Evolutionary conservation across 2,797 vertebrate species (phyloP), one percentile per base, ranked within the genome.

Genomic region (Heteromormyrus szaboi): DNA sequence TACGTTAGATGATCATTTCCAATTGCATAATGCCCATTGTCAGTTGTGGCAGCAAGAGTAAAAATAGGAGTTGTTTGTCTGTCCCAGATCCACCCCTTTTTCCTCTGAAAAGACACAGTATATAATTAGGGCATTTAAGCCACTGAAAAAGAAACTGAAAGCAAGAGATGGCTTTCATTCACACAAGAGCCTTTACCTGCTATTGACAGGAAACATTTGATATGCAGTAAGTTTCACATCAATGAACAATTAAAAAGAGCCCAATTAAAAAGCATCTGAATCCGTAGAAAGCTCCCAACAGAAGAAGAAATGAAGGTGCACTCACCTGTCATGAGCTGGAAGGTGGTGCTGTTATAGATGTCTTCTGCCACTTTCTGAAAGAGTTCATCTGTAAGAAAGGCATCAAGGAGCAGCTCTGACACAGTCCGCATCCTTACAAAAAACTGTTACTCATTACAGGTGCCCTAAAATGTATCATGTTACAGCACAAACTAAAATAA

Each of bases 31-130:
- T 5, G 46, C 22, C 46, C 81, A 51, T 17, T 51, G 46, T 96
- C 95, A 99, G 96, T 98, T 97, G 93, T 98, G 97, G 93, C 98
- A 99, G 93, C 98, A 99, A 93, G 95, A 95, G 95, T 97, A 99
- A 91, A 98, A 96, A 93, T 97, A 97, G 0, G 97, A 94, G 53
- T 97, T 93, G 90, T 96, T 97, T 95, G 97, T 98, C 95, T 97
- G 97, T 91, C 92, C 92, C 93, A 99, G 91, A 92, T 98, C 96
- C 0, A 99, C 94, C 0, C 97, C 96, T 0, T 94, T 95, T 90
- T 98, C 97, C 87, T 98, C 98, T 97, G 96, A 91, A 92, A 90
- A 89, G 33, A 86, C 59, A 46, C 54, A 85, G 17, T 46, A 84
- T 25, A n/a, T 84, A 51, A 48, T 84, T 5, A 48, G 3, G 48